Evolutionary conservation across 2,888 invertebrate species (phyloP).

Genomic region (Noctua janthe): DNA sequence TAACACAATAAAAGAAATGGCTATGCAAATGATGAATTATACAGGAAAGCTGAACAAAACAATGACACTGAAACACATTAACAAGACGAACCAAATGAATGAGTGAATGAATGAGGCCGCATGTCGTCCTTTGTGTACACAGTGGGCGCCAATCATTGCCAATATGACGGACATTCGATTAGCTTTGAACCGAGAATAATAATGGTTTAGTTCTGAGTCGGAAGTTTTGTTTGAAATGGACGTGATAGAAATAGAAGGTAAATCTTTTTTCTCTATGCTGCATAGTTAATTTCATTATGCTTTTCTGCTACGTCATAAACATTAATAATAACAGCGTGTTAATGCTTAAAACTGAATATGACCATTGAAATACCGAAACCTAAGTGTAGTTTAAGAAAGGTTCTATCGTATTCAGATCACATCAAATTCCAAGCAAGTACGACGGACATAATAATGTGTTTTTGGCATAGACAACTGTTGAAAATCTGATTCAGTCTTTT

Average conservation of each 20-base stretch:
- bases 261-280: not conserved
- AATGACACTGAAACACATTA: constrained; percentile 44
- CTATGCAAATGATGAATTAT: constrained; percentile 26
- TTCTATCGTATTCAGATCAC: too few species aligned
- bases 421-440: too few species aligned
- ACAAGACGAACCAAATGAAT: constrained; percentile 26
- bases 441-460: too few species aligned
- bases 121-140: constrained; percentile 44
- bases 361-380: not conserved
- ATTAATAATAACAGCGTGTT: not conserved
- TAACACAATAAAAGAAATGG: not conserved
- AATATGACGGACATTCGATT: constrained; percentile 59
- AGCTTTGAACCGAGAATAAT: constrained; percentile 41
- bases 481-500: too few species aligned
- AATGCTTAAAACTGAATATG: too few species aligned
- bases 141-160: constrained; percentile 53
- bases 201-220: constrained; percentile 19
- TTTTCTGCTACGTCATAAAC: not conserved
- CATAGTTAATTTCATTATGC: not conserved
- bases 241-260: not conserved
- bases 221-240: constrained; percentile 4
- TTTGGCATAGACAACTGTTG: too few species aligned
- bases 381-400: not conserved
- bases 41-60: constrained; percentile 27
- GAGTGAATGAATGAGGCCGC: constrained; percentile 49